These are phyloP conservation scores for Pangasius sanitwongsei DNA, from an alignment of 2,797 vertebrate genomes.

Conservation along the genomic window DNA sequence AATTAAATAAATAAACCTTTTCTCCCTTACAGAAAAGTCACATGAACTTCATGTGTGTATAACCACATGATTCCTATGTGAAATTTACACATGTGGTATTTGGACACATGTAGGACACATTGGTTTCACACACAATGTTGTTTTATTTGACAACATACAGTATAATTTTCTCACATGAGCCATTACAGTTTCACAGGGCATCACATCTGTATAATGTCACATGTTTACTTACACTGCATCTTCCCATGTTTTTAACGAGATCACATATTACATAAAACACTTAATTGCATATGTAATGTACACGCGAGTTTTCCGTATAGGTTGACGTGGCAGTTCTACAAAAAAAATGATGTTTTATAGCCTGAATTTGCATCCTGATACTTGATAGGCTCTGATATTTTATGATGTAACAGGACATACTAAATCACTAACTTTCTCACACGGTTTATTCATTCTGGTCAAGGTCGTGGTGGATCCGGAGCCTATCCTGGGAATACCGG, in stretches of 20 bases:
- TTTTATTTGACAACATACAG: background rate
- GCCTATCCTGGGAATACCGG: background rate
- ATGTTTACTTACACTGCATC: background rate
- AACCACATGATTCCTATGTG: background rate
- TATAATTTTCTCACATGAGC: too few species aligned
- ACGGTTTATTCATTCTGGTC: background rate
- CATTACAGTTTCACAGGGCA: background rate
- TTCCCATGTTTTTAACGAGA: background rate
- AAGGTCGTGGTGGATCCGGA: background rate
- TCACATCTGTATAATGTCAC: background rate
- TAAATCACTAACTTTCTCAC: background rate
- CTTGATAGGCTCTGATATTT: background rate
- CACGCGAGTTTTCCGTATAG: background rate
- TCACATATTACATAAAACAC: background rate
- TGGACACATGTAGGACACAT: too few species aligned
- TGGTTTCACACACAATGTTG: background rate
- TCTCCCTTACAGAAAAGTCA: background rate
- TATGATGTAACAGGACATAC: background rate
- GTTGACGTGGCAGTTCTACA: background rate
- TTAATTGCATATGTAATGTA: background rate
- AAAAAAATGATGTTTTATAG: background rate
- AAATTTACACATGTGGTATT: background rate
- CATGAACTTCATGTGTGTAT: background rate
- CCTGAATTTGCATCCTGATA: background rate
- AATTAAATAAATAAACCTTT: background rate